Evolutionary conservation across 2,113 vertebrate species (phyloP).

Genomic region (Tupaia tana): DNA sequence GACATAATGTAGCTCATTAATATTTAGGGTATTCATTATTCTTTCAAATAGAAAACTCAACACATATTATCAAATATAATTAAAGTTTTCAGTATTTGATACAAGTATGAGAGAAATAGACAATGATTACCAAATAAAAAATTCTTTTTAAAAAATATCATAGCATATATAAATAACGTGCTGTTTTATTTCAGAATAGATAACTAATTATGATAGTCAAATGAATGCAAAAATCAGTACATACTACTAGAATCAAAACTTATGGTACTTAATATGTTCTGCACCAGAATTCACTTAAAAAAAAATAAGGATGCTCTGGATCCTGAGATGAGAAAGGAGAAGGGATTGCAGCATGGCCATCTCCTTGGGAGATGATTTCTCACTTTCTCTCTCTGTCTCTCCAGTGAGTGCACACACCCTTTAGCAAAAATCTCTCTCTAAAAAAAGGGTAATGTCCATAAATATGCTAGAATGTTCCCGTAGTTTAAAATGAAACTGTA

Average conservation of each 20-base stretch:
- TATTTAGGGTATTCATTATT: neutral
- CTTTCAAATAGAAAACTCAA: neutral
- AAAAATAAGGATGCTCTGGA: too few species aligned
- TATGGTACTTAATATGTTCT: neutral
- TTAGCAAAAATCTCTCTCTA: too few species aligned
- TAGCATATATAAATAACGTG: neutral
- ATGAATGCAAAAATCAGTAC: neutral
- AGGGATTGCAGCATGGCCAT: too few species aligned
- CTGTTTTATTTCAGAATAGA: neutral
- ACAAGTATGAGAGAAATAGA: neutral
- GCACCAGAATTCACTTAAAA: neutral
- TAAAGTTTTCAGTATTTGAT: constrained; percentile 4
- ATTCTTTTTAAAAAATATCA: neutral
- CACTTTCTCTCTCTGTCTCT: too few species aligned
- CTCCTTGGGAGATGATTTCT: too few species aligned
- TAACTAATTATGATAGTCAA: neutral
- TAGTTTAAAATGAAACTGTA: neutral
- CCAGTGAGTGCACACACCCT: too few species aligned
- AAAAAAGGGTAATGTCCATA: neutral
- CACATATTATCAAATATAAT: neutral
- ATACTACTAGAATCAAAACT: neutral
- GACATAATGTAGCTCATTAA: neutral
- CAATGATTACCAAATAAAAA: neutral
- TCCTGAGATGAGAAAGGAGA: too few species aligned
- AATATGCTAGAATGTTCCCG: neutral